A percentile compares a stretch with the other conserved stretches of the same genome.
Conservation (phyloP, 2,888 invertebrate species). For the Lycia hirtaria region DNA sequence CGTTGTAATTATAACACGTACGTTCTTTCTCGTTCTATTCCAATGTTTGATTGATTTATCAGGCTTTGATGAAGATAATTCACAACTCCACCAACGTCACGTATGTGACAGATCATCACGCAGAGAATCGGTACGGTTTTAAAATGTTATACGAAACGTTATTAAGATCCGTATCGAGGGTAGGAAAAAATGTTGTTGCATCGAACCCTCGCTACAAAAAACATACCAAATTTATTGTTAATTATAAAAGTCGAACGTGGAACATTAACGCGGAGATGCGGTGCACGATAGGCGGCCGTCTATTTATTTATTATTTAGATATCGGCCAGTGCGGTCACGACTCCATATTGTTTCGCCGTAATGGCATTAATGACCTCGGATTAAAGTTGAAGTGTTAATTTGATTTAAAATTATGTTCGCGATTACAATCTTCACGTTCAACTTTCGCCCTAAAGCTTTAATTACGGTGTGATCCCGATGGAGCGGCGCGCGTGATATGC, state of each 20-base stretch:
- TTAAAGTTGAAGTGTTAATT: constrained; percentile 86
- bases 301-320: constrained; percentile 86
- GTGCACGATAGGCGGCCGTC: constrained; percentile 74
- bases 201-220: constrained; percentile 75
- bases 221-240: constrained; percentile 84
- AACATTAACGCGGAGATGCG: constrained; percentile 82
- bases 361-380: constrained; percentile 84
- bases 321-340: constrained; percentile 81
- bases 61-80: no score
- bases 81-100: no score
- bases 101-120: no score
- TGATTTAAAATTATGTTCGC: constrained; percentile 83
- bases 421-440: constrained; percentile 81
- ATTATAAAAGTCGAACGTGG: constrained; percentile 82
- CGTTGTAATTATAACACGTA: constrained; percentile 45
- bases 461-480: constrained; percentile 75
- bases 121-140: no score
- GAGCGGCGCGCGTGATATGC: constrained; percentile 62
- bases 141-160: no score
- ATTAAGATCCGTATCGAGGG: constrained; percentile 79
- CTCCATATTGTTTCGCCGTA: constrained; percentile 82
- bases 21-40: no score
- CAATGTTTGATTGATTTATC: no score
- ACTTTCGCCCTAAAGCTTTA: constrained; percentile 80
- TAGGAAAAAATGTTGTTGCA: constrained; percentile 75